Evolutionary conservation across 2,888 invertebrate genomes (phyloP).

Genomic region (Dendrolimus pini): DNA sequence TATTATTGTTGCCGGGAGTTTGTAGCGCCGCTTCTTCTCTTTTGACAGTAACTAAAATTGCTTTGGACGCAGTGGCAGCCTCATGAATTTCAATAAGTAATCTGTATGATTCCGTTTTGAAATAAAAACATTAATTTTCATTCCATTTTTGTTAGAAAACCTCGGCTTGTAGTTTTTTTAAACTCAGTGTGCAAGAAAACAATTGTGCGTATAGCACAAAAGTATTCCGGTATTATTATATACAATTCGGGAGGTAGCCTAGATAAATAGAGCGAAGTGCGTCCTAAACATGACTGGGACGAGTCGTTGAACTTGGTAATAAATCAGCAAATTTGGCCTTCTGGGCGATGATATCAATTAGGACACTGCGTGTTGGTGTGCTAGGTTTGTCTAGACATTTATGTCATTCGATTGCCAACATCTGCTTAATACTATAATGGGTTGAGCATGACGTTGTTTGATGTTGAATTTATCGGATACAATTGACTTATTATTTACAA

Average conservation of each 20-base stretch:
- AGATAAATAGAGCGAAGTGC: slow-evolving; percentile 24
- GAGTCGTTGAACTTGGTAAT: slow-evolving; percentile 43
- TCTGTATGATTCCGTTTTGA: too few species aligned
- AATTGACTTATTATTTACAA: background rate
- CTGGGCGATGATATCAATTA: slow-evolving; percentile 22
- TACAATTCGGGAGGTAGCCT: slow-evolving; percentile 3
- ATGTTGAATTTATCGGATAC: background rate
- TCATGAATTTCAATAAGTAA: too few species aligned
- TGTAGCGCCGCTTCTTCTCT: too few species aligned
- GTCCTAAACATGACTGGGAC: slow-evolving; percentile 28
- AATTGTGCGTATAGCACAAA: too few species aligned
- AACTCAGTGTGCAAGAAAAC: too few species aligned
- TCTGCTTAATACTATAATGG: slow-evolving; percentile 1
- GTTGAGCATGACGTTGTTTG: background rate
- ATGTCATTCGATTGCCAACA: slow-evolving; percentile 9
- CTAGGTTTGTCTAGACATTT: slow-evolving; percentile 18
- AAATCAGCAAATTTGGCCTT: slow-evolving; percentile 34
- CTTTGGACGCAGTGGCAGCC: too few species aligned
- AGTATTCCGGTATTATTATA: slow-evolving; percentile 9
- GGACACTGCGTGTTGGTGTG: slow-evolving; percentile 12
- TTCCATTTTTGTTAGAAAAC: too few species aligned
- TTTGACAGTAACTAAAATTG: too few species aligned
- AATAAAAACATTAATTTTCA: too few species aligned
- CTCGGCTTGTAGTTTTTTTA: too few species aligned
- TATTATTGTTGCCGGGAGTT: too few species aligned